phyloP scores from a whole-genome alignment of 1,140 invertebrate genomes.

The Drosophila grimshawi region DNA sequence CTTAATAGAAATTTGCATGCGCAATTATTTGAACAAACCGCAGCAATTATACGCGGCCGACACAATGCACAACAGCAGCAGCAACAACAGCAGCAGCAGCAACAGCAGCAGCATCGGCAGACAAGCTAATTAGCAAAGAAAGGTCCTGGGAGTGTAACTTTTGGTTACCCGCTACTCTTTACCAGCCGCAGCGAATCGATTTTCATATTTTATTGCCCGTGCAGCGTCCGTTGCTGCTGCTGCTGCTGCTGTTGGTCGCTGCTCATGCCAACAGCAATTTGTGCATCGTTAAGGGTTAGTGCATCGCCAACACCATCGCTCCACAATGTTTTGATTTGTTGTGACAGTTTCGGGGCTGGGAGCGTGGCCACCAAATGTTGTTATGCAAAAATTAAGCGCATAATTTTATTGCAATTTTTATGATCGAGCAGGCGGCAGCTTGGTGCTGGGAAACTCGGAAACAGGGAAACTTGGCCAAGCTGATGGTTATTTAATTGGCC shows the following conservation, averaged over 20 bases:
- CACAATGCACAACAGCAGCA: conserved; percentile 49
- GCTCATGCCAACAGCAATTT: conserved; percentile 54
- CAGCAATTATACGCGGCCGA: conserved; percentile 77
- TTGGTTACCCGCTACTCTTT: conserved; percentile 11
- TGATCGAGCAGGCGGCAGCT: conserved; percentile 45
- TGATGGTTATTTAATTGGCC: conserved; percentile 75
- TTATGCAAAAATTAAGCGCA: conserved; percentile 84
- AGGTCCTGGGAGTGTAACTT: conserved; percentile 19
- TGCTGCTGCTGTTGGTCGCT: conserved; percentile 9
- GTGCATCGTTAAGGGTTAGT: conserved; percentile 76
- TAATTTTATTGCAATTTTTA: conserved; percentile 84
- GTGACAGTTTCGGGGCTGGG: conserved; percentile 61
- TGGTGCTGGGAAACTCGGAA: neutral
- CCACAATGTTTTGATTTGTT: conserved; percentile 76
- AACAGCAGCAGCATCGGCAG: conserved; percentile 37
- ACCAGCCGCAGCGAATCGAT: conserved; percentile 72
- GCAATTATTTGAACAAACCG: conserved; percentile 82
- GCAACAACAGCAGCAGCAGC: conserved; percentile 31
- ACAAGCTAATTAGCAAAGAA: conserved; percentile 79
- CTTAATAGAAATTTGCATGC: conserved; percentile 82
- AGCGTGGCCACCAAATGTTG: conserved; percentile 66
- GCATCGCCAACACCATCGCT: conserved; percentile 24
- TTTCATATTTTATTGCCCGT: conserved; percentile 74
- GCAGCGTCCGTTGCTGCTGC: conserved; percentile 21
- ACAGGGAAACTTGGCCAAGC: conserved; percentile 38